These are phyloP conservation scores for Spongilla lacustris DNA, from an alignment of 37 sponge, comb jelly and placozoan species.

Conservation along the genomic window DNA sequence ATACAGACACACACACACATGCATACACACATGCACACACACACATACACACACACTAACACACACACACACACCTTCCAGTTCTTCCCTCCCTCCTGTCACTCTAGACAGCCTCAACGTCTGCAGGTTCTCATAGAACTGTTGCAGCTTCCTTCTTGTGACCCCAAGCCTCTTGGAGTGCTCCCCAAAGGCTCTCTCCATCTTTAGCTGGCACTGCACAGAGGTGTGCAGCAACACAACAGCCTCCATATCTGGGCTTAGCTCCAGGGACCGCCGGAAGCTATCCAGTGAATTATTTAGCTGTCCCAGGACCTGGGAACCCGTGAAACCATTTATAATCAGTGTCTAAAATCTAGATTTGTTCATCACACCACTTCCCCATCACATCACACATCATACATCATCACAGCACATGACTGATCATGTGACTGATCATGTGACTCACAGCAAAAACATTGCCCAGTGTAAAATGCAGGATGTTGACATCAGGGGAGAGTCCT, in stretches of 20 bases:
- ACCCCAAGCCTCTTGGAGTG: constrained; percentile 34
- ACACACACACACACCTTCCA: neutral
- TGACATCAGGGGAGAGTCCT: constrained; percentile 30
- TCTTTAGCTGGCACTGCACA: constrained; percentile 58
- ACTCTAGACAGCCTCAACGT: neutral
- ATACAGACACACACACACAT: too few relatives aligned
- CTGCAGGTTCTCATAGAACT: constrained; percentile 53
- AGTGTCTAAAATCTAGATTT: too few relatives aligned
- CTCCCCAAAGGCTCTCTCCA: constrained; percentile 33
- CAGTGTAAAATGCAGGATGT: constrained; percentile 64
- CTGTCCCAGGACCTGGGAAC: constrained; percentile 37
- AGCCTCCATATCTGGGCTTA: constrained; percentile 51
- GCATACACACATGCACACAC: too few relatives aligned
- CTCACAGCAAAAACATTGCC: constrained; percentile 83
- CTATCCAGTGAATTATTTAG: constrained; percentile 30
- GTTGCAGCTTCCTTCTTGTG: constrained; percentile 52
- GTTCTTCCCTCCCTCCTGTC: neutral
- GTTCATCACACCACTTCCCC: too few relatives aligned
- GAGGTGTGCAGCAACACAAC: constrained; percentile 46
- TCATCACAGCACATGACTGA: too few relatives aligned
- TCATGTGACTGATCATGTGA: neutral
- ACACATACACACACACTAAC: too few relatives aligned
- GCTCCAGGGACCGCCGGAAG: constrained; percentile 41
- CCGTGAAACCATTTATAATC: neutral
- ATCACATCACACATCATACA: too few relatives aligned